These are phyloP conservation scores for Bagarius yarrelli DNA, from an alignment of 2,113 vertebrate genomes.

Conservation along the genomic window DNA sequence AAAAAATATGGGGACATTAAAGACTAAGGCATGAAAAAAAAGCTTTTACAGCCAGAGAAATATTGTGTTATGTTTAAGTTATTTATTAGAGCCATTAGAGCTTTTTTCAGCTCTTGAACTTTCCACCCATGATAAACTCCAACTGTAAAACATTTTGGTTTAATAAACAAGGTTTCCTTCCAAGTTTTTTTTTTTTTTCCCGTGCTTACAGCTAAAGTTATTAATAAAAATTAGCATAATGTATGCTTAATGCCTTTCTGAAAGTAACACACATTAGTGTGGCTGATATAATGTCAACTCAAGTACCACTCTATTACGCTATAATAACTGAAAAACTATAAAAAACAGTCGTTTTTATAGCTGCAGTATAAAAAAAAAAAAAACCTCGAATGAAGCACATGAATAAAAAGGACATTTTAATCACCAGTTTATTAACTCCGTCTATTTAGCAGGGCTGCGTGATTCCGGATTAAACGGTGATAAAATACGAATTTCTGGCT, in stretches of 20 bases:
- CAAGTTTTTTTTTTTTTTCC: neutral
- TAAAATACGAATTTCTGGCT: neutral
- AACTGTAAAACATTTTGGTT: neutral
- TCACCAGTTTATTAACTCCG: neutral
- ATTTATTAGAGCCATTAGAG: conserved; percentile 17
- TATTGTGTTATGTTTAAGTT: neutral
- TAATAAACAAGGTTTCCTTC: neutral
- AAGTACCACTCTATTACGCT: neutral
- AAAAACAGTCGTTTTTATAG: neutral
- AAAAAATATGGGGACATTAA: neutral
- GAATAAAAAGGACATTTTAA: conserved; percentile 5
- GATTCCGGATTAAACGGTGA: neutral
- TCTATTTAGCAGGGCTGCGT: neutral
- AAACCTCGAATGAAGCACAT: neutral
- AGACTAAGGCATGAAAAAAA: neutral
- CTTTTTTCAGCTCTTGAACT: neutral
- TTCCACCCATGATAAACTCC: neutral
- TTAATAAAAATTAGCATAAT: neutral
- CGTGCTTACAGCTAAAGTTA: neutral
- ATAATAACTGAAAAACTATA: neutral
- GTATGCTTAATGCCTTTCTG: neutral
- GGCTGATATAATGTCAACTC: neutral
- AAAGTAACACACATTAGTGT: neutral
- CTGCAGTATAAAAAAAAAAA: neutral
- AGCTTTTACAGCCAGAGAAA: neutral